A percentile compares a stretch with the other conserved stretches of the same genome.
Evolutionary conservation across 64 coral and sea anemone genomes (phyloP).

Genomic region (Catalaphyllia jardinei): DNA sequence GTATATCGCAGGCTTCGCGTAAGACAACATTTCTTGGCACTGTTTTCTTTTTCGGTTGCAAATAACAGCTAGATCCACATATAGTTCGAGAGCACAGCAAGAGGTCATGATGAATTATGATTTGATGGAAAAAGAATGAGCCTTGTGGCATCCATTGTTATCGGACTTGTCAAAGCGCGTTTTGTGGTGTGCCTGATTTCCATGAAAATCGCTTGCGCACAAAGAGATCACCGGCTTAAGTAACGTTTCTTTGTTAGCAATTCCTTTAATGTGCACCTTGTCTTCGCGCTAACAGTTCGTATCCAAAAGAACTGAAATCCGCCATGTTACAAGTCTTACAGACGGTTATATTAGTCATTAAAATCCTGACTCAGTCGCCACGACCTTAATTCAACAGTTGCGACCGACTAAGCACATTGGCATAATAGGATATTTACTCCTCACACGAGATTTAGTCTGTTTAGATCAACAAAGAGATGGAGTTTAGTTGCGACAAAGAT

Average conservation of each 20-base stretch:
- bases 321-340: not conserved
- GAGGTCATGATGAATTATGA: not conserved
- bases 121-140: not conserved
- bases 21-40: not conserved
- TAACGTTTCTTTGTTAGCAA: not conserved
- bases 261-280: not conserved
- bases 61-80: not conserved
- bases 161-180: not conserved
- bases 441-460: not conserved
- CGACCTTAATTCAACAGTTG: too few species aligned
- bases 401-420: too few species aligned
- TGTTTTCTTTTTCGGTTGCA: not conserved
- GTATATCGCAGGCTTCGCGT: not conserved
- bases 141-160: slow-evolving; percentile 8
- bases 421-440: not conserved
- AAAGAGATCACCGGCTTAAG: slow-evolving; percentile 5
- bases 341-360: too few species aligned
- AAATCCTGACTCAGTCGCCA: too few species aligned
- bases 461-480: slow-evolving; percentile 34
- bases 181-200: slow-evolving; percentile 23
- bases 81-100: not conserved
- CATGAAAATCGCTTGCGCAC: slow-evolving; percentile 22
- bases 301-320: not conserved
- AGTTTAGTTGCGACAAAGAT: slow-evolving; percentile 11
- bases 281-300: not conserved